Evolutionary conservation across 2,113 vertebrate genomes (phyloP).

Genomic region (Thamnophis sirtalis): DNA sequence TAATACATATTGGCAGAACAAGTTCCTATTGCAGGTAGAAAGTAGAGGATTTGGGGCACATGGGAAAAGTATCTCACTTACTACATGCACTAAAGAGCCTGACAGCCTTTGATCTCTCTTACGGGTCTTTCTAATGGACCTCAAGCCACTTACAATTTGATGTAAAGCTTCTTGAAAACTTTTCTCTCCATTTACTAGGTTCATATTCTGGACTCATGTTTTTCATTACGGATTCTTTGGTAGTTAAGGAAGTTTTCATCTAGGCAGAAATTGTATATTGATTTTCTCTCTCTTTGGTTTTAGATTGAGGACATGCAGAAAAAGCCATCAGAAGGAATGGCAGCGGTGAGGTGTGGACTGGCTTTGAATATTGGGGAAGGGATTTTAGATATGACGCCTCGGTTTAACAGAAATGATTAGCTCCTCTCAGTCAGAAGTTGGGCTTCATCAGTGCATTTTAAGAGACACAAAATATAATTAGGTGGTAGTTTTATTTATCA

Average conservation of each 20-base stretch:
- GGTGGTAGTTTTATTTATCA: neutral
- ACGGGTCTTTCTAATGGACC: neutral
- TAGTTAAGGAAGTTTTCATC: constrained; percentile 28
- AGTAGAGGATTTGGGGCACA: neutral
- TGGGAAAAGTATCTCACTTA: neutral
- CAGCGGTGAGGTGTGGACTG: constrained; percentile 76
- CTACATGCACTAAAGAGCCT: neutral
- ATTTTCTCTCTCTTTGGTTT: constrained; percentile 38
- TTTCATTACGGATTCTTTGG: constrained; percentile 6
- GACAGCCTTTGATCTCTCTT: neutral
- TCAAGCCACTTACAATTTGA: constrained; percentile 1
- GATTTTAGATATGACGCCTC: neutral
- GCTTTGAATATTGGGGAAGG: constrained; percentile 1
- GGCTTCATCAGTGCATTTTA: neutral
- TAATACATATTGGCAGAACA: neutral
- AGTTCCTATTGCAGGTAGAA: neutral
- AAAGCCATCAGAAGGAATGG: constrained; percentile 76
- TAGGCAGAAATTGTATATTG: constrained; percentile 25
- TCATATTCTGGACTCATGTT: neutral
- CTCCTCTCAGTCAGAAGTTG: neutral
- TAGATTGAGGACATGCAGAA: constrained; percentile 76
- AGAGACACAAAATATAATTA: neutral
- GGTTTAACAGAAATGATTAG: neutral
- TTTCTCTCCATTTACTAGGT: neutral
- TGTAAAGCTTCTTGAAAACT: constrained; percentile 2